Base-by-base conservation (phyloP, 2,888 invertebrate genomes). In the Heliconius erato region DNA sequence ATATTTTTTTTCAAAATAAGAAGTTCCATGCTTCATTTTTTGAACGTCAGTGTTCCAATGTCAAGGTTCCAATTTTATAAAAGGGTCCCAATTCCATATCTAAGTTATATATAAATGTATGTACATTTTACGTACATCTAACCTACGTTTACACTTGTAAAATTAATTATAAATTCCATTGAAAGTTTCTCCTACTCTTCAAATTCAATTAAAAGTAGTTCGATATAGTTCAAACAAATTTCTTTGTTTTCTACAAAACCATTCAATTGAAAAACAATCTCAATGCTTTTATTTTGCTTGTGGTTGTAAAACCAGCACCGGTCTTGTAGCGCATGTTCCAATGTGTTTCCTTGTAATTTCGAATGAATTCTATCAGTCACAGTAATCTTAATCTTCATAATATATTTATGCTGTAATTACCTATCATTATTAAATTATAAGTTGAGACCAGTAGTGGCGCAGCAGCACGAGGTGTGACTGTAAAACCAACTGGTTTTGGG, bases 271-370 rank as follows among this genome's bases (percentile, higher is more conserved):
- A 63, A 35, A 76, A 59, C 74, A 35, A 76, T 76, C 59, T n/a
- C 35, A 76, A 16, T 76, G 76, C 69, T 81, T 77, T 76, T 76
- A 69, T 76, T 76, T 76, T 63, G n/a, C 74, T 76, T n/a, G 59
- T 35, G 74, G n/a, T 76, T 74, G 32, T 76, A 35, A 76, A 76
- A 76, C 35, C 74, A 59, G 35, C 74, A 32, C 14, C 59, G 59
- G 35, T 35, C 59, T 74, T 76, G 74, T 76, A n/a, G 6, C 35
- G 74, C 12, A 35, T 63, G 9, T 59, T 35, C 35, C 7, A 44
- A 14, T 71, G 26, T 44, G 44, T n/a, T 71, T 44, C 16, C 40
- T 44, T 35, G 26, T 44, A 71, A 40, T 40, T 12, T 71, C n/a
- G 23, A 35, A 40, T 35, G 12, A 0, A 35, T 40, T 35, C 12